A percentile compares a stretch with the other conserved stretches of the same genome.
Evolutionary conservation across 2,113 vertebrate species (phyloP).

Genomic region (Circaetus cinerascens): DNA sequence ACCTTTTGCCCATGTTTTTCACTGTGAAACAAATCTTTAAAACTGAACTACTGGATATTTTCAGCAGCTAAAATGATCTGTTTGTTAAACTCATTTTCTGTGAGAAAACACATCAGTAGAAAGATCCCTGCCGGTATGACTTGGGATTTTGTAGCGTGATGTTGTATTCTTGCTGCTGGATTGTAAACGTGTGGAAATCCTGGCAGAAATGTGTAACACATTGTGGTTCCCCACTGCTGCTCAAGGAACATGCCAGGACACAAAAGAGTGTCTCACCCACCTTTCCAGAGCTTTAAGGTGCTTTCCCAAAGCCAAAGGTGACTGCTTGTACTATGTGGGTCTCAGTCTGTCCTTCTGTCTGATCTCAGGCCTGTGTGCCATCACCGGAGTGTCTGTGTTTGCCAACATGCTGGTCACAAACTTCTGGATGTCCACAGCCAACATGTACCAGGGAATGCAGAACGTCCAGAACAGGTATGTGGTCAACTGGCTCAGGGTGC

Average conservation of each 20-base stretch:
- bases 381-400: slow-evolving; percentile 88
- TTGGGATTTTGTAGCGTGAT: not conserved
- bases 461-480: slow-evolving; percentile 76
- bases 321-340: not conserved
- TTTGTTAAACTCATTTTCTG: not conserved
- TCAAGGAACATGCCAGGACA: not conserved
- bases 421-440: slow-evolving; percentile 82
- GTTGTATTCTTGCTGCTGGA: not conserved
- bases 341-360: not conserved
- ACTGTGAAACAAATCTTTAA: not conserved
- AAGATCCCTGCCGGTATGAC: not conserved
- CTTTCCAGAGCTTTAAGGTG: not conserved
- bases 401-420: slow-evolving; percentile 91
- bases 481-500: not conserved
- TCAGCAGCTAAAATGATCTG: not conserved
- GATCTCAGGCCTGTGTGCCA: slow-evolving; percentile 81
- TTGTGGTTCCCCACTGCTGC: not conserved
- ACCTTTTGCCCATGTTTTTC: not conserved
- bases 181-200: not conserved
- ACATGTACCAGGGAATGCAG: slow-evolving; percentile 71
- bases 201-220: not conserved
- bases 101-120: not conserved
- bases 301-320: not conserved
- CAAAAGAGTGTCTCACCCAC: not conserved
- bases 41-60: not conserved